phyloP scores from a whole-genome alignment of 2,113 vertebrate species.

The Rafetus swinhoei region DNA sequence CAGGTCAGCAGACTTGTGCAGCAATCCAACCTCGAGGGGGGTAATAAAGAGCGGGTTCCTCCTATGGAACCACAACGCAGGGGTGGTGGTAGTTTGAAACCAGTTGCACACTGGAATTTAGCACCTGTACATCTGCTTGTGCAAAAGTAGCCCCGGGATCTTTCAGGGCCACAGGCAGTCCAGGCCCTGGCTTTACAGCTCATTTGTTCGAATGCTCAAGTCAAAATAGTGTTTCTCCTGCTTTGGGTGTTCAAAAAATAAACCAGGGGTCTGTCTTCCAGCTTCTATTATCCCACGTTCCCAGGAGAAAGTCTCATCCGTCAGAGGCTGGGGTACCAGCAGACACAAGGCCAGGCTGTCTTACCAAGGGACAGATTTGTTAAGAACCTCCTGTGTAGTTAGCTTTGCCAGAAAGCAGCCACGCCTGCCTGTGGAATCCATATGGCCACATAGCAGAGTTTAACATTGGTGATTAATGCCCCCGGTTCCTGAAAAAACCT shows the following conservation, averaged over 20 bases:
- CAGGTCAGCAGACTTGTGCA: no score
- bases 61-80: not conserved
- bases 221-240: constrained; percentile 59
- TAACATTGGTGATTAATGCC: not conserved
- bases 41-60: not conserved
- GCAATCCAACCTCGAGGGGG: not conserved
- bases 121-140: not conserved
- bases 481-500: not conserved
- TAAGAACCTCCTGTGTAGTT: not conserved
- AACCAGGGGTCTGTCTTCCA: not conserved
- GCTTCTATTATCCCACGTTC: not conserved
- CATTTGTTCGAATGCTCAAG: not conserved
- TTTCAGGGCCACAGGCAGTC: not conserved
- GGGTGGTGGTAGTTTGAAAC: not conserved
- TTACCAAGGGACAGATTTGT: not conserved
- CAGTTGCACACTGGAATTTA: not conserved
- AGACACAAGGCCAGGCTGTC: not conserved
- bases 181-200: not conserved
- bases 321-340: not conserved
- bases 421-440: not conserved
- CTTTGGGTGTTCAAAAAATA: not conserved
- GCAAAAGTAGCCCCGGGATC: not conserved
- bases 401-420: not conserved
- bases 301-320: not conserved
- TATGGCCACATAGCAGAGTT: not conserved